Base-by-base conservation (phyloP, 1,140 invertebrate species). In the Drosophila mojavensis region DNA sequence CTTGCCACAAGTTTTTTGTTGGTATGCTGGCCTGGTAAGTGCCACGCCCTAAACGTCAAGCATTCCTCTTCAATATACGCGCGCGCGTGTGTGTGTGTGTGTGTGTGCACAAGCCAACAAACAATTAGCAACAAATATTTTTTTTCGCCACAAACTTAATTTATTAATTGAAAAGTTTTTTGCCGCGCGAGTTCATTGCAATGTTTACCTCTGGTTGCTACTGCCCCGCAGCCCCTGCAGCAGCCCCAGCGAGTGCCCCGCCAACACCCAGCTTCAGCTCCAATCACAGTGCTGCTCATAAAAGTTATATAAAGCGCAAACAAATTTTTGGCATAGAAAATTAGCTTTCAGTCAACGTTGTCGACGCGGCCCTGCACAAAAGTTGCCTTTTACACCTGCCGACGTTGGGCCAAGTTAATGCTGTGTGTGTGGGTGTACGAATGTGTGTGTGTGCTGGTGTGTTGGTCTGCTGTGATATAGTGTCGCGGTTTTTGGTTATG, bases 111-210 rank as follows among this genome's bases (percentile, higher is more conserved):
- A 66, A 54, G 59, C 61, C 60, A 78, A 45, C 75, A 68, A 78
- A 85, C 81, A 85, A 75, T 81, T 79, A 72, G 48, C 53, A 62
- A 66, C 39, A 68, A 75, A 51, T 0, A 7, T 45, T 11, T 48
- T 54, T 50, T 63, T 80, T 56, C 51, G 30, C 54, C 55, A 36
- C 36, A 62, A 85, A 69, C 66, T 64, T 72, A 72, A 81, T 85
- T 85, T 83, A 83, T 79, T 79, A 83, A 83, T 83, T 83, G 76
- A 83, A 83, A 83, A 85, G 74, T 78, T 85, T 66, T 79, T 66
- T 79, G 68, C 58, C 47, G 45, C 68, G 58, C 55, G 68, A 69
- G 54, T 50, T 71, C 60, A 65, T 65, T 59, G 41, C 69, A 66
- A 51, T 26, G 51, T 63, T 72, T 62, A 54, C 66, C 43, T 48